phyloP scores from a whole-genome alignment of 2,888 invertebrate genomes.

The Antheraea assamensis region DNA sequence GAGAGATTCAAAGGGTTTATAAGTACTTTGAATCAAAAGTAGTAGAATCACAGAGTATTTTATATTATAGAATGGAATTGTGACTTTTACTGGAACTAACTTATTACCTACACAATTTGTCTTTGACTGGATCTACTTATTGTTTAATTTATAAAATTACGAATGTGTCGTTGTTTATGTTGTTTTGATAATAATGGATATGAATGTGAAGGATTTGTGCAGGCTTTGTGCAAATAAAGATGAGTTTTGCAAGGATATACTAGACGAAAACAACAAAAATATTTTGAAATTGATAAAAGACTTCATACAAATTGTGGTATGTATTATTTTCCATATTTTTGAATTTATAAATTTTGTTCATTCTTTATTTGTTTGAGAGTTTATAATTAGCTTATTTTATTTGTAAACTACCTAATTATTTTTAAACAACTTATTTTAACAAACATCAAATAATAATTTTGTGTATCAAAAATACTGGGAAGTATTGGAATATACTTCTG shows the following conservation, averaged over 20 bases:
- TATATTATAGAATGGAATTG: no score
- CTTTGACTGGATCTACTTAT: neutral
- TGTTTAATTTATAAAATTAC: neutral
- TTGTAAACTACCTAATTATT: no score
- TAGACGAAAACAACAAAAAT: constrained; percentile 65
- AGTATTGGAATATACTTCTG: no score
- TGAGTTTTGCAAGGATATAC: constrained; percentile 67
- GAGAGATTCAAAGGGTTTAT: no score
- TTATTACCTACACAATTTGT: no score
- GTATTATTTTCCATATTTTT: neutral
- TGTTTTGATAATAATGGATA: constrained; percentile 31
- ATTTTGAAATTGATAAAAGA: constrained; percentile 66
- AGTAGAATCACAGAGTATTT: no score
- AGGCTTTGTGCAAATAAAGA: constrained; percentile 71
- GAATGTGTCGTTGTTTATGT: neutral
- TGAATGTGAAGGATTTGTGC: constrained; percentile 61
- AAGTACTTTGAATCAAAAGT: no score
- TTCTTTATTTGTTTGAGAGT: neutral
- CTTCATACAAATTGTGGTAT: constrained; percentile 63
- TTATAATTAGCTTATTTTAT: no score
- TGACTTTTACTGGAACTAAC: no score
- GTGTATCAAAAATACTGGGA: no score
- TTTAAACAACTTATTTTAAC: no score
- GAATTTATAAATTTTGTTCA: neutral
- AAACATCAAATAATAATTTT: no score